A percentile compares a stretch with the other conserved stretches of the same genome.
phyloP scores from a whole-genome alignment of 2,113 vertebrate species.

The Canis aureus region DNA sequence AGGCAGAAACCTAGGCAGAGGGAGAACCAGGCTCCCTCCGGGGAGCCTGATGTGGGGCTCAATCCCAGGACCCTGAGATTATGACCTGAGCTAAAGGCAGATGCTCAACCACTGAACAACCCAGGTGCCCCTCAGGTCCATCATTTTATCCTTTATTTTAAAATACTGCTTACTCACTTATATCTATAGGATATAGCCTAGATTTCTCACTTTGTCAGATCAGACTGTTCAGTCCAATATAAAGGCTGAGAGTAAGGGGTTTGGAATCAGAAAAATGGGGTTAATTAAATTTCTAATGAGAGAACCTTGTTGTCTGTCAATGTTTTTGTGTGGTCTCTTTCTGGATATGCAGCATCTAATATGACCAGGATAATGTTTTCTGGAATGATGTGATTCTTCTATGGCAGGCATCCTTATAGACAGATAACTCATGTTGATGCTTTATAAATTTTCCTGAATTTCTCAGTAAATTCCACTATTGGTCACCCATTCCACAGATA shows the following conservation, averaged over 20 bases:
- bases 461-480: background rate
- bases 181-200: background rate
- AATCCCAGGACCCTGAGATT: too few species aligned
- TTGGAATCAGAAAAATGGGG: background rate
- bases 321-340: slow-evolving; percentile 29
- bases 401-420: background rate
- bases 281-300: background rate
- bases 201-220: background rate
- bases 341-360: background rate
- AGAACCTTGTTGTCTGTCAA: background rate
- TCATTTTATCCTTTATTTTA: background rate
- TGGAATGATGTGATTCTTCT: background rate
- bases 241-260: background rate
- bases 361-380: background rate
- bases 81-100: too few species aligned
- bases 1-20: too few species aligned
- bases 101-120: too few species aligned
- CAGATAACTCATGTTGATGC: background rate
- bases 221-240: background rate
- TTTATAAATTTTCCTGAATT: slow-evolving; percentile 20
- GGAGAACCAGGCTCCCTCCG: too few species aligned
- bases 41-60: too few species aligned
- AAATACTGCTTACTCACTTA: background rate
- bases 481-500: background rate
- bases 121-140: too few species aligned